Evolutionary conservation across 2,113 vertebrate species (phyloP).

Genomic region (Mormoops blainvillei): DNA sequence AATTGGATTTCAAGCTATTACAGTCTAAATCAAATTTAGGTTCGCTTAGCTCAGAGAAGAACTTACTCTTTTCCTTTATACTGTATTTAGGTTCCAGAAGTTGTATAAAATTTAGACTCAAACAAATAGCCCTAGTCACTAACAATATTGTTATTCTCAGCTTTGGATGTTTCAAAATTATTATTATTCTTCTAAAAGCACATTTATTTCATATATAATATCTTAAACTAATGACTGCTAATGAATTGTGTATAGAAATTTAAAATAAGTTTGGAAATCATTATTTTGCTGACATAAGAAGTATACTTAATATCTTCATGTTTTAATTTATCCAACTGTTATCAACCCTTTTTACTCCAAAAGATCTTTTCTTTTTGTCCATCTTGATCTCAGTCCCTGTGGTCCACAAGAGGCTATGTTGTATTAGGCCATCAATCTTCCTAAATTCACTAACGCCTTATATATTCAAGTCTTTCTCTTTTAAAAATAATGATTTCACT

Average conservation of each 20-base stretch:
- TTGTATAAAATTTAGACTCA: neutral
- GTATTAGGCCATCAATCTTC: fast-evolving
- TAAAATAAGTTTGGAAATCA: neutral
- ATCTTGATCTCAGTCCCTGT: neutral
- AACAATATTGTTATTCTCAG: neutral
- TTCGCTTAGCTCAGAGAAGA: conserved; percentile 11
- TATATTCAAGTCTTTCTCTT: neutral
- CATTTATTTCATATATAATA: neutral
- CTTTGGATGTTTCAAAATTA: neutral
- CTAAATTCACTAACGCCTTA: neutral
- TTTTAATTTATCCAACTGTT: neutral
- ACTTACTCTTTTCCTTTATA: neutral
- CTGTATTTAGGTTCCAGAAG: neutral
- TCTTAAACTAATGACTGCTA: neutral
- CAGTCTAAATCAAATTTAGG: conserved; percentile 47
- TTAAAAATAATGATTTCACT: neutral
- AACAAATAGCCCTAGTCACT: neutral
- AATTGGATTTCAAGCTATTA: conserved; percentile 63
- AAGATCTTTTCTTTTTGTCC: neutral
- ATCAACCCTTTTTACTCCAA: neutral
- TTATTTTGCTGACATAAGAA: neutral
- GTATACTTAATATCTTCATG: neutral
- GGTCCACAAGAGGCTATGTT: neutral
- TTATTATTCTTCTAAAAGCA: neutral
- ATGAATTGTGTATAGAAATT: neutral